Evolutionary conservation across 2,113 vertebrate species (phyloP), one percentile per base, ranked within the genome.

Genomic region (Equus przewalskii): DNA sequence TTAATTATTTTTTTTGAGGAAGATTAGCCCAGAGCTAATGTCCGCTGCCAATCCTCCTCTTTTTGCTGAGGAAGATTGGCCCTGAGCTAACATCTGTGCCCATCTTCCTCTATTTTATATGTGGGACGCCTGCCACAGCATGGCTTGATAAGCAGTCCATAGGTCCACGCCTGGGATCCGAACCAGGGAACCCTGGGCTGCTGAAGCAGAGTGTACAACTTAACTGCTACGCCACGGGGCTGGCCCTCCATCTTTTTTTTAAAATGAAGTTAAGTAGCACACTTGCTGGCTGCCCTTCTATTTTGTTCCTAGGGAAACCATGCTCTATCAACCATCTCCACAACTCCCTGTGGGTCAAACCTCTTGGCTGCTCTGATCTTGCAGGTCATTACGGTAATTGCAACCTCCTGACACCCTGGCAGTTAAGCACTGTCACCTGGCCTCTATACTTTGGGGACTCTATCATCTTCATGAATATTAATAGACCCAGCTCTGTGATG

Each of bases 301-400:
- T 73, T 96, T 96, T 90, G 80, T 46, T 82, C 46, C 28, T 67
- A 60, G 85, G 46, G 70, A 92, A 95, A 62, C 33, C 62, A 65
- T 83, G 69, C 56, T 76, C 33, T 72, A 62, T 90, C 78, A 89
- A 18, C n/a, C 33, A 62, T 87, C 49, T 78, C 16, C 78, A 54
- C 56, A 83, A 18, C 15, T 92, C 46, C 65, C 19, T 28, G 9
- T 19, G 46, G 69, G 54, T 69, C 81, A 91, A 73, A 90, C 62
- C n/a, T n/a, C 69, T 69, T 83, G 82, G 28, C 44, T 64, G 24
- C 41, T 86, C 30, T 96, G 36, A 22, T 91, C 36, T 70, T 82
- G 62, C 3, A 88, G 62, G 6, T 87, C 24, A 41, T 80, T 60
- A 89, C 58, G 60, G 51, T 94, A 84, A 89, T 76, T 92, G 51